A percentile compares a stretch with the other conserved stretches of the same genome.
These are phyloP conservation scores for Acomys russatus DNA, from an alignment of 2,797 vertebrate genomes.

Conservation along the genomic window DNA sequence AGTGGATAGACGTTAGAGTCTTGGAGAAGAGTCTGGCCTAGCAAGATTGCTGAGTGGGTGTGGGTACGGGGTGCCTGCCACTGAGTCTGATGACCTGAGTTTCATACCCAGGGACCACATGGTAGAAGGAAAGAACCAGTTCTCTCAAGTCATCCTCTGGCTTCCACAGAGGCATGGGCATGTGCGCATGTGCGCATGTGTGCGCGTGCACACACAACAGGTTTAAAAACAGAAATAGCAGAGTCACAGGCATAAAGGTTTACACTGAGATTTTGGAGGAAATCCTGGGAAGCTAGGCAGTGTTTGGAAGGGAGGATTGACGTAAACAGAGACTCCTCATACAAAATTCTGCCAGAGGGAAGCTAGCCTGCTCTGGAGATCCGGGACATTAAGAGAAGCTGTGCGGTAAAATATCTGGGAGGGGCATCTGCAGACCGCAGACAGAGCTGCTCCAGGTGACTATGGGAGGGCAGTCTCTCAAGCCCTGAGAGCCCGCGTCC, in stretches of 20 bases:
- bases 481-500: no score
- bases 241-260: neutral
- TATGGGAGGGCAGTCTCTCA: neutral
- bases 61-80: no score
- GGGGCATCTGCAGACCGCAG: neutral
- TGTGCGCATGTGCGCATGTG: no score
- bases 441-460: no score
- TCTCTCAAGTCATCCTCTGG: neutral
- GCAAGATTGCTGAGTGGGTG: neutral
- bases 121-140: neutral
- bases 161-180: neutral
- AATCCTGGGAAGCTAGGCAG: neutral
- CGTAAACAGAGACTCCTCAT: neutral
- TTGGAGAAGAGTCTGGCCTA: no score
- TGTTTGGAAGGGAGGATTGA: neutral
- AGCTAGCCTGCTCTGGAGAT: no score
- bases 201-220: neutral
- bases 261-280: neutral
- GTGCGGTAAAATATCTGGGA: neutral
- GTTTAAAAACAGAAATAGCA: neutral
- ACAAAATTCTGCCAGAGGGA: neutral
- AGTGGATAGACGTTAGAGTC: neutral
- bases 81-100: neutral
- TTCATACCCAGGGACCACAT: neutral
- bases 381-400: neutral